phyloP scores from a whole-genome alignment of 37 sponge, comb jelly and placozoan species.

The Spongilla lacustris region DNA sequence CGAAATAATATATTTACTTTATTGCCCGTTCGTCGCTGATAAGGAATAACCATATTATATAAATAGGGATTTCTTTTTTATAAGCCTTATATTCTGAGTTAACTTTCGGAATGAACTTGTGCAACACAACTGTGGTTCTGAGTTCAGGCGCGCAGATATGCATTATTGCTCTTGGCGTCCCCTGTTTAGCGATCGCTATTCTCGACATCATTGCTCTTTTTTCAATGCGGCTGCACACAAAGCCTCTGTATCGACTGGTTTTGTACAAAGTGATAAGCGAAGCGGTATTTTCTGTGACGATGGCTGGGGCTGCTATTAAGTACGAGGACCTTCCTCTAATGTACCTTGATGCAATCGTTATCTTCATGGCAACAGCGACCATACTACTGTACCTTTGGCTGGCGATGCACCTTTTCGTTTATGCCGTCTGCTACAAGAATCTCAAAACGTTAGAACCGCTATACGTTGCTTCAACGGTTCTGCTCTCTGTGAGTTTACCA shows the following conservation, averaged over 20 bases:
- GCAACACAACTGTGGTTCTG: background rate
- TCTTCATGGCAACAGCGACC: background rate
- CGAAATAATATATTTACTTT: too few relatives aligned
- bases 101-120: background rate
- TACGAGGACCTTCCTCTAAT: background rate
- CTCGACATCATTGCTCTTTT: background rate
- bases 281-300: background rate
- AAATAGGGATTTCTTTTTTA: too few relatives aligned
- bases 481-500: background rate
- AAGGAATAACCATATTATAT: too few relatives aligned
- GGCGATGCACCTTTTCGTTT: background rate
- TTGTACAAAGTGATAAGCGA: background rate
- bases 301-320: background rate
- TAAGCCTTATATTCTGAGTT: background rate
- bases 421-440: background rate
- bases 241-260: background rate
- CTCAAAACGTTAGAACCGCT: background rate
- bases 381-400: background rate
- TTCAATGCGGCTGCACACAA: background rate
- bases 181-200: background rate
- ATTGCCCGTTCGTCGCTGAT: too few relatives aligned
- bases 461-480: background rate
- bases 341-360: background rate
- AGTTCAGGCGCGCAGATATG: background rate
- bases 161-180: background rate